Base-by-base conservation (phyloP, 2,797 vertebrate species). In the Sebastes nivosus region DNA sequence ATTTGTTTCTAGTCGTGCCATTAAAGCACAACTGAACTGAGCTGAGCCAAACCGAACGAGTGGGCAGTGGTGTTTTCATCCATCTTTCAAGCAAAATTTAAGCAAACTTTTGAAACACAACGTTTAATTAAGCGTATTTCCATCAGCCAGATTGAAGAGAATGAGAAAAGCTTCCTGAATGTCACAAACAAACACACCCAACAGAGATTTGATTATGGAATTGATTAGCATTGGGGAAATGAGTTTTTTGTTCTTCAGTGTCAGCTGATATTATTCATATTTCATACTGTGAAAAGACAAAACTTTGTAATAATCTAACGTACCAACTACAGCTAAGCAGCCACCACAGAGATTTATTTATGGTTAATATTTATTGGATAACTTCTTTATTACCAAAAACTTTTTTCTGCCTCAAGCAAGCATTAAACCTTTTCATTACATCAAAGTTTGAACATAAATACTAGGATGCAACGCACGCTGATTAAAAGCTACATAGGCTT, bases 1-100 rank as follows among this genome's bases (percentile, higher is more conserved):
- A 70, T 88, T 86, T 32, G 79, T 82, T 87, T 86, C 78, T 87
- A 50, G 54, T 75, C 3, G 46, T 59, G 81, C 87, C 86, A 75
- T 77, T 79, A 83, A 80, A 86, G 74, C 75, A 57, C 75, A 76
- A 82, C 71, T 59, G 25, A 88, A 70, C 59, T 11, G 36, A 72
- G 74, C 67, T 10, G 42, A 78, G 85, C 79, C 76, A 84, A 89
- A 74, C 60, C 8, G 58, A 84, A 60, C 22, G 72, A 87, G 90
- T 88, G 79, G 83, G 84, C 76, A 69, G 68, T 22, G 65, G 67
- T 61, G 75, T 72, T 84, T 77, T 66, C 67, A 83, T 82, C 83
- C 67, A 13, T 72, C 72, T 75, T 57, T 74, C 64, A 67, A 68
- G 83, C 50, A 58, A 30, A 78, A 77, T 75, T 75, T 12, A 64